These are phyloP conservation scores for Ephestia elutella DNA, from an alignment of 1,140 invertebrate genomes.

Conservation along the genomic window DNA sequence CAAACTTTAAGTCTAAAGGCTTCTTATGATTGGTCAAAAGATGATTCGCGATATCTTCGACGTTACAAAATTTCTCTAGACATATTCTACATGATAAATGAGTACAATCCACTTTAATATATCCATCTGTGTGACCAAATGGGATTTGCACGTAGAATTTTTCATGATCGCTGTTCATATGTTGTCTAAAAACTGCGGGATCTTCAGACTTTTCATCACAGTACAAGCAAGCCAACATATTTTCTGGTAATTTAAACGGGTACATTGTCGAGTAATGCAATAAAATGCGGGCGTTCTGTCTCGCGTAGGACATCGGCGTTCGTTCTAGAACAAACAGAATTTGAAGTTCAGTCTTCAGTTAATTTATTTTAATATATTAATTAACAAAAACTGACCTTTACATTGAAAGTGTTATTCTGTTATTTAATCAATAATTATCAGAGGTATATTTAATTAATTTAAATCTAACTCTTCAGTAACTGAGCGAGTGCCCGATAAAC, in stretches of 20 bases:
- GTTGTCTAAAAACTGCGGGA: slow-evolving; percentile 30
- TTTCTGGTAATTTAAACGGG: slow-evolving; percentile 3
- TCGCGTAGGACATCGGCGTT: slow-evolving; percentile 46
- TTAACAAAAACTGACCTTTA: no score
- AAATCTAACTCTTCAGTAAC: no score
- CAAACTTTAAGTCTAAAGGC: background rate
- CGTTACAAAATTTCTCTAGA: background rate
- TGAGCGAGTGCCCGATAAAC: no score
- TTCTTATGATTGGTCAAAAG: background rate
- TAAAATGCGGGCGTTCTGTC: slow-evolving; percentile 25
- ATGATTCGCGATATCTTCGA: background rate
- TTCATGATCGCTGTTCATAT: slow-evolving; percentile 45
- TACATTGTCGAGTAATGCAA: background rate
- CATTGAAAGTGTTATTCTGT: no score
- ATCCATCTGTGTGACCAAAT: slow-evolving; percentile 29
- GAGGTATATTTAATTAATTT: no score
- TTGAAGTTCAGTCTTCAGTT: slow-evolving; percentile 15
- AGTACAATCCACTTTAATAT: background rate
- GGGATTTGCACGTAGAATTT: slow-evolving; percentile 37
- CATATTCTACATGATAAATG: background rate
- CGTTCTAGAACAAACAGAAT: slow-evolving; percentile 66
- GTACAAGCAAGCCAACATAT: background rate
- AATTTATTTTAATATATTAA: no score
- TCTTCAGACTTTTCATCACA: background rate
- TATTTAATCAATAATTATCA: no score